Evolutionary conservation across 2,888 invertebrate genomes (phyloP).

Genomic region (Drosophila neoperkinsi): DNA sequence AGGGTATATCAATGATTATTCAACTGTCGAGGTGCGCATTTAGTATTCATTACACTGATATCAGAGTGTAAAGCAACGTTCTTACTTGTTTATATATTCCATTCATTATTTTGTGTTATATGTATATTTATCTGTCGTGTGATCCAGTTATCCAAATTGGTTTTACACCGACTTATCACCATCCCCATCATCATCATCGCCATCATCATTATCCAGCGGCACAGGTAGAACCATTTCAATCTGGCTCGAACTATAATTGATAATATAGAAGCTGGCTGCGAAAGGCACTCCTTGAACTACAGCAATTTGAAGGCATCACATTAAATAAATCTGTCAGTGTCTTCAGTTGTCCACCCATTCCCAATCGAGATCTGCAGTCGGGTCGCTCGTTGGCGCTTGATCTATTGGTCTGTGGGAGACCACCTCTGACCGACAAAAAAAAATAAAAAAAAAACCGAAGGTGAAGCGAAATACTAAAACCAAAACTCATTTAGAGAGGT

Average conservation of each 20-base stretch:
- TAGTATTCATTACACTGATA: background rate
- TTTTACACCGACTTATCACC: conserved; percentile 21
- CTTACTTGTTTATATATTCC: background rate
- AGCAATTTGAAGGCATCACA: conserved; percentile 35
- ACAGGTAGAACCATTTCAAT: conserved; percentile 35
- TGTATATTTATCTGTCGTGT: conserved; percentile 1
- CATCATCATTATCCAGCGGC: conserved; percentile 45
- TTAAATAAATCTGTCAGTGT: conserved; percentile 53
- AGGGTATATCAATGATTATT: accelerated
- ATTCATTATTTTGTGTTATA: background rate
- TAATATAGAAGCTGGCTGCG: conserved; percentile 28
- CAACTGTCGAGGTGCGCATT: no score
- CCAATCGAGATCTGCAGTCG: conserved; percentile 37
- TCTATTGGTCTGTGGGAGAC: conserved; percentile 45
- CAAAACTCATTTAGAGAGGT: conserved; percentile 54
- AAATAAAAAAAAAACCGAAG: background rate
- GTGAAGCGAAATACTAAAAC: conserved; percentile 17
- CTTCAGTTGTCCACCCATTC: conserved; percentile 50
- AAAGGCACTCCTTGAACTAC: conserved; percentile 39
- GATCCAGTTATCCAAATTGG: conserved; percentile 27
- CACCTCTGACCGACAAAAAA: conserved; percentile 37
- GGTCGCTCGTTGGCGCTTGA: conserved; percentile 23
- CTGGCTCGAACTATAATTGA: conserved; percentile 42
- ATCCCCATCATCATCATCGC: conserved; percentile 45
- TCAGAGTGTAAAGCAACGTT: background rate